Base-by-base conservation (phyloP, 2,113 vertebrate genomes). In the Junco hyemalis region DNA sequence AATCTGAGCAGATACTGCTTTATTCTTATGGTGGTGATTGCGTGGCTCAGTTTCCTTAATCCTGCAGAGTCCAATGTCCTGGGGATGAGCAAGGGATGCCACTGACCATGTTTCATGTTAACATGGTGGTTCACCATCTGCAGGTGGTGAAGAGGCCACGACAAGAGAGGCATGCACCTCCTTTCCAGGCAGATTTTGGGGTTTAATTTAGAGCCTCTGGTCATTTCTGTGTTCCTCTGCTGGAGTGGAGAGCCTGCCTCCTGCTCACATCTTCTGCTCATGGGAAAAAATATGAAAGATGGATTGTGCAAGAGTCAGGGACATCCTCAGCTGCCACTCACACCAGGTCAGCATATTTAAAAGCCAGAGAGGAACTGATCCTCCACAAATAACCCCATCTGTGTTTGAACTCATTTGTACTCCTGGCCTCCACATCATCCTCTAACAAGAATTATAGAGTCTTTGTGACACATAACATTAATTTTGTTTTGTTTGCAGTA, bases 31-130 rank as follows among this genome's bases (percentile, higher is more conserved):
- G 20, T 53, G 53, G 24, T 16, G 48, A 76, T 86, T 20, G 59
- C 9, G 56, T 88, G 44, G 21, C 29, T 79, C 45, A 31, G 1
- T 60, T 85, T 57, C 70, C 29, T 81, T 1, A 0, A 36, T 60
- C 35, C 73, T 87, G 66, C 35, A 45, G 80, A 53, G 12, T 7
- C 14, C 28, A 22, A 22, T 24, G 20, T 50, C 61, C 53, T n/a
- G 71, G 57, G 50, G n/a, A 44, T 60, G 31, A 79, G 40, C 40
- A 82, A 60, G 81, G 71, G 38, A 59, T 54, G 45, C 35, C 57
- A 28, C 19, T 0, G 0, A 48, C 13, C 44, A 53, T 42, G 72
- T 71, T 42, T 69, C 18, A 8, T 0, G 2, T 45, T 36, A 65
- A 21, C 24, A 57, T 45, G 20, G 45, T 45, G 45, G 10, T 11